A percentile compares a stretch with the other conserved stretches of the same genome.
These are phyloP conservation scores for Enteromius fasciolatus DNA, from an alignment of 2,797 vertebrate species.

Conservation along the genomic window DNA sequence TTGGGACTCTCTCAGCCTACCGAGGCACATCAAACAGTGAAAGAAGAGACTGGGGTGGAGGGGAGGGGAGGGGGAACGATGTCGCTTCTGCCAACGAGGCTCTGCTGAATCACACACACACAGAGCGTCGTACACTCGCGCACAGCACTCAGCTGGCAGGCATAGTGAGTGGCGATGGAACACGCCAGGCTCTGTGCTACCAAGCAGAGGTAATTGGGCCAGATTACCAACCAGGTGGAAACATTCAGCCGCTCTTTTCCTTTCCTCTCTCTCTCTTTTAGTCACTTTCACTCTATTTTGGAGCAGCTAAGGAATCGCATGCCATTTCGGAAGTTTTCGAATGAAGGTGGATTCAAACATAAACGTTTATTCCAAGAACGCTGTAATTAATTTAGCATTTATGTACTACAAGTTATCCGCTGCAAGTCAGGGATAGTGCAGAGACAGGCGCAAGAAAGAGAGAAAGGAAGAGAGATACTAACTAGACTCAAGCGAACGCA, in stretches of 20 bases:
- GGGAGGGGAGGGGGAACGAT: conserved; percentile 30
- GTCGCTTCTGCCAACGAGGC: conserved; percentile 56
- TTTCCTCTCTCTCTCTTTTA: conserved; percentile 47
- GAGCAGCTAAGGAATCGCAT: background rate
- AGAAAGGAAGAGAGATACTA: conserved; percentile 49
- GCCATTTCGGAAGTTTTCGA: conserved; percentile 13
- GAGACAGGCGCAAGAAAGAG: conserved; percentile 30
- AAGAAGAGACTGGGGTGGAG: conserved; percentile 47
- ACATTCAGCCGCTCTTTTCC: conserved; percentile 72
- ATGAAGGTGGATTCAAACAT: conserved; percentile 1
- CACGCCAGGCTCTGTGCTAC: conserved; percentile 71
- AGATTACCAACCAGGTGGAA: conserved; percentile 84
- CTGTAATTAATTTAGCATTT: background rate
- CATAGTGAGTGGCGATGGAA: conserved; percentile 69
- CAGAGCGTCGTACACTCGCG: conserved; percentile 56
- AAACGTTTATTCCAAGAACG: background rate
- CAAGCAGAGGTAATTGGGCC: conserved; percentile 80
- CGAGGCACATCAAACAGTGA: conserved; percentile 51
- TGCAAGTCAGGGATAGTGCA: conserved; percentile 14
- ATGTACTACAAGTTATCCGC: background rate
- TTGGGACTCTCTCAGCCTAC: conserved; percentile 46
- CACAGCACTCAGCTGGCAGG: conserved; percentile 60
- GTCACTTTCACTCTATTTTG: conserved; percentile 42
- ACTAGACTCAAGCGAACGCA: conserved; percentile 42
- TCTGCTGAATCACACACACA: conserved; percentile 73